Base-by-base conservation (phyloP, 1,140 invertebrate species). In the Schlechtendalia chinensis region DNA sequence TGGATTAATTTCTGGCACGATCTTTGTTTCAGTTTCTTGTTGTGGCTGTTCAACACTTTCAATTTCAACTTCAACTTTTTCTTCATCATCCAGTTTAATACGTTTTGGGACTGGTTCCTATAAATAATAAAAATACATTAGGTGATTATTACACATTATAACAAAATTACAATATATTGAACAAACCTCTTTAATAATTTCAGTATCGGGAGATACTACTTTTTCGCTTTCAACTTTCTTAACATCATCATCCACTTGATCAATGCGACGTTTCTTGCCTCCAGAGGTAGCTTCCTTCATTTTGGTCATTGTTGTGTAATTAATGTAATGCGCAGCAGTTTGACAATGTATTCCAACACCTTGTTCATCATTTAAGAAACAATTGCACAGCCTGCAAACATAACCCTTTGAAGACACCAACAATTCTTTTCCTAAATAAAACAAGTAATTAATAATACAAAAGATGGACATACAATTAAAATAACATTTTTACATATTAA, bases 231-330 rank as follows among this genome's bases (percentile, higher is more conserved):
- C 39, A 45, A 61, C 58, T 47, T 69, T 29, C 12, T 67, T 67
- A 12, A 27, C 32, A 50, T 24, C 56, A 27, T 79, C 75, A 47
- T 19, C 27, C 2, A 79, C 58, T n/a, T 79, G 1, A 50, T 79
- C 58, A 50, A 79, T 79, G 2, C 24, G 11, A 12, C 75, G 39
- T 63, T 79, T 79, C 17, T 79, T 79, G 19, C 39, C 6, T n/a
- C 22, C 39, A 5, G 5, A 47, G 0, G 75, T 29, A 2, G 75
- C 75, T 22, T 79, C 75, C 50, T 79, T 79, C 75, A 79, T 79
- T 79, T 79, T 79, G 0, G 75, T 63, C 75, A 79, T 79, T 29
- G 75, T 79, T 12, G 75, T 79, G 16, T 79, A 79, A 47, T 79
- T 79, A 4, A 79, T 79, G 19, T 79, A 79, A 61, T 79, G 75